Evolutionary conservation across 1,140 invertebrate species (phyloP).

Genomic region (Pentalonia nigronervosa): DNA sequence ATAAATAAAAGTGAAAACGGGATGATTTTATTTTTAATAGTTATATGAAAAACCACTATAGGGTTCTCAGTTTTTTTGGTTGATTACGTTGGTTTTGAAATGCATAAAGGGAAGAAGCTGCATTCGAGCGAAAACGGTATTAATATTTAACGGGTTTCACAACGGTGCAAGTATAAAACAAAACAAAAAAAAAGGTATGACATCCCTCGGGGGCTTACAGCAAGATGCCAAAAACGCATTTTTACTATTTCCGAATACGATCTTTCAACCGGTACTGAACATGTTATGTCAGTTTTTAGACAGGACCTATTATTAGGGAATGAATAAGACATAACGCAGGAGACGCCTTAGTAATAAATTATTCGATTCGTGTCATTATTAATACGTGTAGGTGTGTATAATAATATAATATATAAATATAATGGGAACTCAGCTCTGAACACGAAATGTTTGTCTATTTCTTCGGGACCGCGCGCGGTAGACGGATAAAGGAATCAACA

Average conservation of each 20-base stretch:
- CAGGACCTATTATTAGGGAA: neutral
- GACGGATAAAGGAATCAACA: neutral
- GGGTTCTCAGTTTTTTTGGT: neutral
- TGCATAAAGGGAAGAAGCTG: neutral
- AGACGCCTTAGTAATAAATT: neutral
- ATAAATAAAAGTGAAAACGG: constrained; percentile 22
- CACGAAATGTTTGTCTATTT: neutral
- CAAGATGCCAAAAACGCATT: neutral
- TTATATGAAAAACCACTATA: constrained; percentile 13
- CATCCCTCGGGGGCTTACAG: constrained; percentile 20
- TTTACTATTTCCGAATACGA: neutral
- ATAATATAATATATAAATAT: neutral
- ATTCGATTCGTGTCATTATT: neutral
- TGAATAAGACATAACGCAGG: neutral
- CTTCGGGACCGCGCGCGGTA: neutral
- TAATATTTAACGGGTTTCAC: constrained; percentile 43
- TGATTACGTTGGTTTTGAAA: constrained; percentile 18
- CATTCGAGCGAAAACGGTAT: constrained; percentile 30
- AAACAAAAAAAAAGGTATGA: constrained; percentile 15
- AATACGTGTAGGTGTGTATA: neutral
- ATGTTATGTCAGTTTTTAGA: constrained; percentile 7
- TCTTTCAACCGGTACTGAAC: neutral
- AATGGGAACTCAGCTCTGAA: neutral
- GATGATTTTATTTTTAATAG: neutral
- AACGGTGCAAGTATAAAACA: neutral